Evolutionary conservation across 2,797 vertebrate genomes (phyloP).

Genomic region (Cynopterus sphinx): DNA sequence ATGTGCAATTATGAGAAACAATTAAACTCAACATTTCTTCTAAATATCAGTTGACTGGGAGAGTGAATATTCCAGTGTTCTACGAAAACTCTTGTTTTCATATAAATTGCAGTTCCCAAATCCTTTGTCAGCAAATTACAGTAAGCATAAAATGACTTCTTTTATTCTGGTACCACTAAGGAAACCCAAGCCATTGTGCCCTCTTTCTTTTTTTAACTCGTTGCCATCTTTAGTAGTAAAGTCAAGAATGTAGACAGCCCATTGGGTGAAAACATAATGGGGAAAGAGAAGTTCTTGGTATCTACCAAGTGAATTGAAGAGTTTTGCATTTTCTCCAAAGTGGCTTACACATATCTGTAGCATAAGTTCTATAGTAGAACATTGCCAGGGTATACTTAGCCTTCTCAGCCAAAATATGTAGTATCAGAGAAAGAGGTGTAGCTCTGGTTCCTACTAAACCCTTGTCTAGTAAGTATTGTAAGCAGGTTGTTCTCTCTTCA

Average conservation of each 20-base stretch:
- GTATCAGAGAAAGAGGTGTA: background rate
- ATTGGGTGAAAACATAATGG: background rate
- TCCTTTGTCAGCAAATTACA: background rate
- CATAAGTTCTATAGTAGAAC: background rate
- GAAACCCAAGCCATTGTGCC: background rate
- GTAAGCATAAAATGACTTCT: background rate
- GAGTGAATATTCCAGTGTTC: background rate
- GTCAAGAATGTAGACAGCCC: background rate
- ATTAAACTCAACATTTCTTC: background rate
- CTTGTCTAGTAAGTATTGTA: background rate
- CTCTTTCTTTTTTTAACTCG: background rate
- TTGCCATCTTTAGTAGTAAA: background rate
- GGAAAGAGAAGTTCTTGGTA: background rate
- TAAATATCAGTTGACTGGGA: background rate
- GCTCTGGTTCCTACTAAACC: background rate
- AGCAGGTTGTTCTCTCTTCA: background rate
- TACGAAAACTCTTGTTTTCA: background rate
- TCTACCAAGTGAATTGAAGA: background rate
- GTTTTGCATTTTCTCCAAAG: background rate
- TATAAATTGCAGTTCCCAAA: background rate
- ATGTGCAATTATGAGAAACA: background rate
- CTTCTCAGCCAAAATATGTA: background rate
- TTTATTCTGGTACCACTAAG: background rate
- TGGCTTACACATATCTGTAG: background rate
- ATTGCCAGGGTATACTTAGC: background rate